Conservation (phyloP, 1,140 invertebrate genomes). For the Listronotus bonariensis region DNA sequence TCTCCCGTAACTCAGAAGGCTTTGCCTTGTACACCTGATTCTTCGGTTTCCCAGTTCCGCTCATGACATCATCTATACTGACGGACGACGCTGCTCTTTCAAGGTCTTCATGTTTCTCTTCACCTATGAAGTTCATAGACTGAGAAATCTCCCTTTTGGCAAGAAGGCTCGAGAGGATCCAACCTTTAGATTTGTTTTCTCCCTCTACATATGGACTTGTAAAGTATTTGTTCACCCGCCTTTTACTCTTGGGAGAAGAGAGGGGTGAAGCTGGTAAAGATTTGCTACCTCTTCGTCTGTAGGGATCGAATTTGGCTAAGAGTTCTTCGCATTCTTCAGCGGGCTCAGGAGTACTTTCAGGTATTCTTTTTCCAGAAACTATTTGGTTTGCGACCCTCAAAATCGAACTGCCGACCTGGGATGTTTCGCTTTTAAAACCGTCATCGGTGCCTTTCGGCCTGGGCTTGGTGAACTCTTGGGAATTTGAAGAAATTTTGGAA, state of each 20-base stretch:
- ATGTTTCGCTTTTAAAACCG: constrained; percentile 70
- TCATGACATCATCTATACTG: constrained; percentile 36
- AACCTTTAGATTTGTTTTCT: constrained; percentile 58
- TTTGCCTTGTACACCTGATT: constrained; percentile 60
- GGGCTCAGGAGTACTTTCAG: constrained; percentile 44
- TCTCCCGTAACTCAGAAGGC: constrained; percentile 75
- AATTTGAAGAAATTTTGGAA: constrained; percentile 47
- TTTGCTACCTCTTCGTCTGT: constrained; percentile 65
- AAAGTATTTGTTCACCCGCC: constrained; percentile 61
- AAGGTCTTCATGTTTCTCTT: constrained; percentile 50
- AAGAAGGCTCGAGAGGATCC: constrained; percentile 60
- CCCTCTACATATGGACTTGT: constrained; percentile 55
- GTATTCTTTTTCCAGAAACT: constrained; percentile 61
- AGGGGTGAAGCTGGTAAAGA: constrained; percentile 72
- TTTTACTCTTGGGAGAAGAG: constrained; percentile 62
- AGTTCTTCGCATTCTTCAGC: constrained; percentile 45
- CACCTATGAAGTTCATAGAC: constrained; percentile 58
- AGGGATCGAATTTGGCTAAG: constrained; percentile 50
- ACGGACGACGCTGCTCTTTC: constrained; percentile 33
- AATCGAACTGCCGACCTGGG: constrained; percentile 72
- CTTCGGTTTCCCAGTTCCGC: constrained; percentile 28
- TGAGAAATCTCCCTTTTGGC: constrained; percentile 56
- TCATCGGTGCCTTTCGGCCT: constrained; percentile 62
- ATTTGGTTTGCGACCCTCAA: constrained; percentile 74
- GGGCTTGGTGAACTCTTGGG: constrained; percentile 14